Conservation (phyloP, 2,113 vertebrate genomes). For the Petaurus breviceps region DNA sequence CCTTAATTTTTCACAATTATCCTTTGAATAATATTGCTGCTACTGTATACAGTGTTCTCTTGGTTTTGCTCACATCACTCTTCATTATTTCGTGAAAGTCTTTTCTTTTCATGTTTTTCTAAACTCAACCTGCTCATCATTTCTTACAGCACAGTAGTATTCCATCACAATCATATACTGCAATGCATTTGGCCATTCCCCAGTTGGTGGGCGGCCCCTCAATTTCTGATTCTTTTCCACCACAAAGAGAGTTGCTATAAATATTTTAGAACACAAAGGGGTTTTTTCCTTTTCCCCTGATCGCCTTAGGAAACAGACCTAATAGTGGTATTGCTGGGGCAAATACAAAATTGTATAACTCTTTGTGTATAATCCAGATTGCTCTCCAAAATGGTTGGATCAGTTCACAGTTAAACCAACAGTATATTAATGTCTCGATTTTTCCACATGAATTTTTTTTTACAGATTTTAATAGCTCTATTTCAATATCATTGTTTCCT, state of each 20-base stretch:
- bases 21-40: background rate
- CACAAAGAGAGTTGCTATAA: background rate
- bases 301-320: no score
- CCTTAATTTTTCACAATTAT: background rate
- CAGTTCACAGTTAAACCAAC: background rate
- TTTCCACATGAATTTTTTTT: background rate
- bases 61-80: background rate
- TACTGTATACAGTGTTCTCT: background rate
- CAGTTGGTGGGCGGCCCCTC: background rate
- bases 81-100: background rate
- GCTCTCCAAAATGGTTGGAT: background rate
- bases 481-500: background rate
- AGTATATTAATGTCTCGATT: background rate
- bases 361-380: background rate
- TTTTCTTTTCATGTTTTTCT: no score
- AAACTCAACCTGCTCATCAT: background rate
- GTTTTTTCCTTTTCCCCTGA: background rate
- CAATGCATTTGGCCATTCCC: background rate
- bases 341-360: background rate
- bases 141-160: background rate
- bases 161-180: background rate
- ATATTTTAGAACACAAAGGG: background rate
- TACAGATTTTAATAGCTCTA: background rate
- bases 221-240: background rate
- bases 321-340: background rate